Evolutionary conservation across 2,113 vertebrate genomes (phyloP).

Genomic region (Nothobranchius kuhntae): DNA sequence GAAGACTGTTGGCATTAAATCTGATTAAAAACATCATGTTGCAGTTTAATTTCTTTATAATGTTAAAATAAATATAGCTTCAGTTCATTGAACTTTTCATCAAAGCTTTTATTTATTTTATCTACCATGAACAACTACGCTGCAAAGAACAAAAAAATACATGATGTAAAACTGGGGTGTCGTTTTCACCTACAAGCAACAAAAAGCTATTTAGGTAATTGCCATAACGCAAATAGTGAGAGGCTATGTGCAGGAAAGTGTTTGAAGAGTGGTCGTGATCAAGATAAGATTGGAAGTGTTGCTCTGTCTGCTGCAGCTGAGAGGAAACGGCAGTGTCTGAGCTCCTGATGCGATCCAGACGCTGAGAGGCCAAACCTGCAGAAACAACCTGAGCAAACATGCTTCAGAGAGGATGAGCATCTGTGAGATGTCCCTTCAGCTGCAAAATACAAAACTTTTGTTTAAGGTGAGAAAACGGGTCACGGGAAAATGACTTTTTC

Average conservation of each 20-base stretch:
- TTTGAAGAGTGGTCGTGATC: constrained; percentile 77
- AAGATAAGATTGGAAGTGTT: constrained; percentile 76
- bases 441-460: constrained; percentile 6
- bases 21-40: too few species aligned
- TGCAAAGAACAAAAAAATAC: constrained; percentile 41
- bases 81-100: constrained; percentile 1
- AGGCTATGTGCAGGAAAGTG: constrained; percentile 70
- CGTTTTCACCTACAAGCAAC: constrained; percentile 72
- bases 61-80: constrained; percentile 18
- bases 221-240: constrained; percentile 74
- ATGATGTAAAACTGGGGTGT: constrained; percentile 16
- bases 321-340: constrained; percentile 58
- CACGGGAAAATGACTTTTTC: neutral
- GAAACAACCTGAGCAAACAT: constrained; percentile 35
- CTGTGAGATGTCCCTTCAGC: constrained; percentile 25
- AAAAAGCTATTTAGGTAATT: constrained; percentile 71
- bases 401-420: constrained; percentile 27
- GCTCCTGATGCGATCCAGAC: constrained; percentile 46
- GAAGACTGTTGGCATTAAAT: too few species aligned
- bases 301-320: constrained; percentile 65
- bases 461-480: constrained; percentile 12
- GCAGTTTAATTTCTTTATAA: too few species aligned
- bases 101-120: constrained; percentile 46
- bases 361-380: constrained; percentile 46
- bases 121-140: constrained; percentile 52